phyloP scores from a whole-genome alignment of 2,113 vertebrate species.

The Lepisosteus oculatus region DNA sequence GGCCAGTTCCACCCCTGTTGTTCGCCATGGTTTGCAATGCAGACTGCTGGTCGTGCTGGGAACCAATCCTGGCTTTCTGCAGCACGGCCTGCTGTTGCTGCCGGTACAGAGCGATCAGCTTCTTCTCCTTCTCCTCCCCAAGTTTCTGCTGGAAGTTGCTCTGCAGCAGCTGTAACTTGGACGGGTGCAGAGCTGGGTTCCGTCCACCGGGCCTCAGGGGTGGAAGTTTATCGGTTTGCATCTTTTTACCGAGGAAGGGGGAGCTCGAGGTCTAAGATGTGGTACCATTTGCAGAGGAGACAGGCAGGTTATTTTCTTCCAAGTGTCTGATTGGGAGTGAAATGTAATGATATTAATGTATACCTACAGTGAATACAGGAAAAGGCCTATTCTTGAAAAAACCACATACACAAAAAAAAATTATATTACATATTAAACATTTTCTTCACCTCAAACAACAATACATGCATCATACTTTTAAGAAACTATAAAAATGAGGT shows the following conservation, averaged over 20 bases:
- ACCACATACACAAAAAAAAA: no score
- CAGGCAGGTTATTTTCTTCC: constrained; percentile 39
- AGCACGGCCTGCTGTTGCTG: constrained; percentile 24
- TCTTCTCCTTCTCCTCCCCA: constrained; percentile 38
- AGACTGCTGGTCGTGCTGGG: constrained; percentile 13
- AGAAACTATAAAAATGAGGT: no score
- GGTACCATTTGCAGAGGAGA: constrained; percentile 45
- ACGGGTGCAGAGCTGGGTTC: not conserved
- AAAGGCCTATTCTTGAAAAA: no score
- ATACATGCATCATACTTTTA: no score
- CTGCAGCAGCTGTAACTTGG: constrained; percentile 31
- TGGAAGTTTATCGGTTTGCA: constrained; percentile 27
- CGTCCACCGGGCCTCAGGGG: constrained; percentile 17
- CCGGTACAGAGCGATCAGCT: constrained; percentile 27
- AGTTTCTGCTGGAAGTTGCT: constrained; percentile 37
- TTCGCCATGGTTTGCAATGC: constrained; percentile 11
- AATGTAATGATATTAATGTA: not conserved
- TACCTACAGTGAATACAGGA: not conserved
- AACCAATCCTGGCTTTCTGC: constrained; percentile 23
- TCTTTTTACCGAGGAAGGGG: constrained; percentile 19
- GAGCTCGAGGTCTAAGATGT: constrained; percentile 32
- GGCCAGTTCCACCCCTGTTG: constrained; percentile 5
- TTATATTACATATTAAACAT: no score
- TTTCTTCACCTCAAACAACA: no score
- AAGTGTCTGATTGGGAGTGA: constrained; percentile 3